These are phyloP conservation scores for Parthenolecanium corni DNA, from an alignment of 2,888 invertebrate genomes.

Conservation along the genomic window DNA sequence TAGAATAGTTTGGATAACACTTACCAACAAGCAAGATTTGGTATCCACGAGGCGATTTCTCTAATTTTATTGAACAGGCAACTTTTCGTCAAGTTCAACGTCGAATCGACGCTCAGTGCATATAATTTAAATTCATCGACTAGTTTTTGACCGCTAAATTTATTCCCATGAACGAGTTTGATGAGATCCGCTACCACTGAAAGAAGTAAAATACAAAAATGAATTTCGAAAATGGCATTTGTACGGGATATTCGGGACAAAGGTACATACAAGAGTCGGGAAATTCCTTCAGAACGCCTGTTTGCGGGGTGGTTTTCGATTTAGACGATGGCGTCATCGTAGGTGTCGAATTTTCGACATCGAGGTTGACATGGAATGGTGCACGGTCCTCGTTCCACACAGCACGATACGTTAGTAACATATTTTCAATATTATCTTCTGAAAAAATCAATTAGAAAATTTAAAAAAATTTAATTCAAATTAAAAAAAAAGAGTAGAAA, in stretches of 20 bases:
- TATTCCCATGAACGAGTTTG: conserved; percentile 41
- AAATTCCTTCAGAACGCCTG: conserved; percentile 17
- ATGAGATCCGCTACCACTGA: conserved; percentile 41
- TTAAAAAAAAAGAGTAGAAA: neutral
- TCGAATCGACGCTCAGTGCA: conserved; percentile 5
- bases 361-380: neutral
- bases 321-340: conserved; percentile 20
- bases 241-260: neutral
- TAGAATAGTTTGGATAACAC: too few species aligned
- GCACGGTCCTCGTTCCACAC: neutral
- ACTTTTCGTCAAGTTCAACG: neutral
- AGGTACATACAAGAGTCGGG: conserved; percentile 20
- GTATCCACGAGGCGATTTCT: conserved; percentile 5
- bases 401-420: conserved; percentile 22
- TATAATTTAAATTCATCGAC: conserved; percentile 39
- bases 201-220: conserved; percentile 22
- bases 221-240: neutral
- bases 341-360: neutral
- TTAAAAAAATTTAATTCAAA: neutral
- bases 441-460: neutral
- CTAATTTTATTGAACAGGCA: conserved; percentile 1
- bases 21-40: conserved; percentile 2
- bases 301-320: too few species aligned
- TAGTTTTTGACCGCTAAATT: conserved; percentile 38
- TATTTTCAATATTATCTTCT: conserved; percentile 22